A percentile compares a stretch with the other conserved stretches of the same genome.
Evolutionary conservation across 1,140 invertebrate genomes (phyloP).

Genomic region (Heliconius eleuchia): DNA sequence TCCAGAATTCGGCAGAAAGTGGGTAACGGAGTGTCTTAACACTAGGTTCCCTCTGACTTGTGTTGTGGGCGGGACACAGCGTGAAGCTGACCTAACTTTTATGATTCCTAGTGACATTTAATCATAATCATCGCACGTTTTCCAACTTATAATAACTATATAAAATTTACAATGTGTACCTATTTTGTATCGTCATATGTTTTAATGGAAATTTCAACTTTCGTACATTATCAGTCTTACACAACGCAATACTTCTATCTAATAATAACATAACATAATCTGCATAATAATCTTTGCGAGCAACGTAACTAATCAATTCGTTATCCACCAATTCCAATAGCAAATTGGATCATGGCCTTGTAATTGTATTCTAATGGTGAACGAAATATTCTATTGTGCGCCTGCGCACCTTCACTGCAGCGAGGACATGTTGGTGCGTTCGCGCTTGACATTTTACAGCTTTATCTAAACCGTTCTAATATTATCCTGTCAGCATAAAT

Average conservation of each 20-base stretch:
- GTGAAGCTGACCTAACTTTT: too few relatives aligned
- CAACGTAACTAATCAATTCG: constrained; percentile 30
- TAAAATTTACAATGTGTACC: neutral
- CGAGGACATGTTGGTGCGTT: constrained; percentile 42
- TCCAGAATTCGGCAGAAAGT: too few relatives aligned
- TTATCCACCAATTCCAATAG: constrained; percentile 35
- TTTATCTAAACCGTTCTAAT: constrained; percentile 46
- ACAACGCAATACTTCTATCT: neutral
- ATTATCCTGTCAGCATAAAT: constrained; percentile 54
- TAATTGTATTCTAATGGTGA: constrained; percentile 68
- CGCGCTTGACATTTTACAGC: constrained; percentile 49
- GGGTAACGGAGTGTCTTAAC: too few relatives aligned
- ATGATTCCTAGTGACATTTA: too few relatives aligned
- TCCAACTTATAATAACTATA: too few relatives aligned
- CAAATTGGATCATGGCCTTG: constrained; percentile 54
- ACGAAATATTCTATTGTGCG: constrained; percentile 65
- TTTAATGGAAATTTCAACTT: neutral
- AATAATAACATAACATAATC: constrained; percentile 12
- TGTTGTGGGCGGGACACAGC: too few relatives aligned
- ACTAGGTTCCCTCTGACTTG: too few relatives aligned
- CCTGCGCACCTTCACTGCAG: constrained; percentile 47
- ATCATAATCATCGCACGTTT: too few relatives aligned
- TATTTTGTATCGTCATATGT: neutral
- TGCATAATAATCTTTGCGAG: constrained; percentile 7
- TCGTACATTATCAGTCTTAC: neutral